Conservation (phyloP, 2,888 invertebrate genomes). For the Eupelmus urozonus region DNA sequence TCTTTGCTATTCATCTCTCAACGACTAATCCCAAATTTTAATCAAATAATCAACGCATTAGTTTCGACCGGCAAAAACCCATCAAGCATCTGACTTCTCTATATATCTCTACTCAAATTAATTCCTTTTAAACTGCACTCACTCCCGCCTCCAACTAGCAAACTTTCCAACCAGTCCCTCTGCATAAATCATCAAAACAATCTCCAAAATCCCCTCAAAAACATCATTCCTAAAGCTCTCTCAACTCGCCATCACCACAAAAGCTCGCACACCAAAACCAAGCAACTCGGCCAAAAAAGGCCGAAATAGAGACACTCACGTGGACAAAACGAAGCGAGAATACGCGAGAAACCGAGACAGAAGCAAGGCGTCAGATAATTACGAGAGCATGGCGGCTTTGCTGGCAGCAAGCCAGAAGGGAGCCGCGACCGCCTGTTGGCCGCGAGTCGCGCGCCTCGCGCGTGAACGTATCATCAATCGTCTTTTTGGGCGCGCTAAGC, state of each 20-base stretch:
- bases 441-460: slow-evolving; percentile 9
- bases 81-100: too few species aligned
- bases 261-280: not conserved
- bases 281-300: not conserved
- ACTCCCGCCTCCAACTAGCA: too few species aligned
- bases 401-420: slow-evolving; percentile 63
- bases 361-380: slow-evolving; percentile 61
- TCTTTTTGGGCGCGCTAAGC: slow-evolving; percentile 9
- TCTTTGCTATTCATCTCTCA: too few species aligned
- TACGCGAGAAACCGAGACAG: slow-evolving; percentile 38
- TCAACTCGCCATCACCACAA: not conserved
- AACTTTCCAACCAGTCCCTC: too few species aligned
- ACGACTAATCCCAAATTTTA: too few species aligned
- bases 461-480: slow-evolving; percentile 22
- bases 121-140: too few species aligned
- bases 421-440: slow-evolving; percentile 61
- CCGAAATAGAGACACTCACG: not conserved
- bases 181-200: not conserved
- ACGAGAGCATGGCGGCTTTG: slow-evolving; percentile 58
- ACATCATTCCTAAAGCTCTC: not conserved
- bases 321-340: not conserved
- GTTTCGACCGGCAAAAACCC: too few species aligned
- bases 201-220: not conserved
- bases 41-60: too few species aligned
- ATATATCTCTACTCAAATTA: too few species aligned